phyloP scores from a whole-genome alignment of 2,113 vertebrate species.

The Cryptoleucopteryx plumbea region DNA sequence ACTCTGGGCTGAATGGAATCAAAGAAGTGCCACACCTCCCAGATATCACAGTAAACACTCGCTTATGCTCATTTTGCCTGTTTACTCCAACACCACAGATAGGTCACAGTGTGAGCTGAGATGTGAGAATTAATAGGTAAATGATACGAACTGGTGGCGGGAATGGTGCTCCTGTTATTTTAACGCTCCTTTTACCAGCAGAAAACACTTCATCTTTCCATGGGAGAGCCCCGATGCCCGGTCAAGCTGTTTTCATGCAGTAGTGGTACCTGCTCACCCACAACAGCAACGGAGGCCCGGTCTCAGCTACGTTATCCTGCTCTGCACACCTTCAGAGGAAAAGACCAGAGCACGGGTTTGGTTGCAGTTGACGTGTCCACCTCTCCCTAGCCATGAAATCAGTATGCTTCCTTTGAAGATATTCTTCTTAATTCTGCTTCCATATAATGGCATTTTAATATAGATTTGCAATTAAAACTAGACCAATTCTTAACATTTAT shows the following conservation, averaged over 20 bases:
- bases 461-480: slow-evolving; percentile 59
- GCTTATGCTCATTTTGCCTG: not conserved
- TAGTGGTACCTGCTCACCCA: not conserved
- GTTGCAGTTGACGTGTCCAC: not conserved
- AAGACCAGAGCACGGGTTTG: not conserved
- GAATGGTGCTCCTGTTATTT: not conserved
- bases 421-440: not conserved
- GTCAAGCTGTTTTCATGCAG: not conserved
- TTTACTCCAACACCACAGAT: not conserved
- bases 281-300: no score
- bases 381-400: not conserved
- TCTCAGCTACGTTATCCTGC: not conserved
- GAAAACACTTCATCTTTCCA: not conserved
- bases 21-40: not conserved
- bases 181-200: not conserved
- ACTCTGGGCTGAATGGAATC: not conserved
- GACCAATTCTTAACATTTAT: slow-evolving; percentile 49
- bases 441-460: slow-evolving; percentile 27
- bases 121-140: not conserved
- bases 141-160: not conserved
- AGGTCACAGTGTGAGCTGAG: not conserved
- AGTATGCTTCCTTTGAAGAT: not conserved
- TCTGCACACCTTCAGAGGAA: not conserved
- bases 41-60: not conserved
- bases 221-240: not conserved